A percentile compares a stretch with the other conserved stretches of the same genome.
phyloP scores from a whole-genome alignment of 2,113 vertebrate genomes.

The Charina bottae region DNA sequence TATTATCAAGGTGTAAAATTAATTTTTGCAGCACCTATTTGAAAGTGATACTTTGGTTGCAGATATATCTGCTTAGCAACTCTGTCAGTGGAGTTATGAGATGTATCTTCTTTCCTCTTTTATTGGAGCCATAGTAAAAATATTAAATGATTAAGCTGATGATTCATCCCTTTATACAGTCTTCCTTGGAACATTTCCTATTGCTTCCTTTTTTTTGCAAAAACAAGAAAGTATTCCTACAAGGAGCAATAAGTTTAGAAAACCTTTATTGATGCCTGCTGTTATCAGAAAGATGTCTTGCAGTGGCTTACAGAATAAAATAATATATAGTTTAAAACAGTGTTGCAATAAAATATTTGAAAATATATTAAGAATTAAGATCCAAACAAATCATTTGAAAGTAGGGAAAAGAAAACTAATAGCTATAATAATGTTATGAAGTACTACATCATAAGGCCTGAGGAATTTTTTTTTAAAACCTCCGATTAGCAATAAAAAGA shows the following conservation, averaged over 20 bases:
- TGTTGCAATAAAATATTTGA: not conserved
- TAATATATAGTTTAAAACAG: not conserved
- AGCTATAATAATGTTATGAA: not conserved
- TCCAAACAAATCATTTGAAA: not conserved
- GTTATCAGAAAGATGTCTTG: not conserved
- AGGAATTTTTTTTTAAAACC: not conserved
- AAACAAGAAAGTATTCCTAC: not conserved
- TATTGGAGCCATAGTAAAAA: not conserved
- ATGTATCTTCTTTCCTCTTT: not conserved
- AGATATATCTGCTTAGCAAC: not conserved
- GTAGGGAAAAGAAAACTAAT: not conserved
- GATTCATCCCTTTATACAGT: not conserved
- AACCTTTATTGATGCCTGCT: not conserved
- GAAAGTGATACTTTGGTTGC: not conserved
- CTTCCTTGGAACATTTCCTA: not conserved
- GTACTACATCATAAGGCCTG: not conserved
- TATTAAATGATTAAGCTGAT: not conserved
- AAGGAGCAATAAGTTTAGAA: conserved; percentile 6
- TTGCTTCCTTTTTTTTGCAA: not conserved
- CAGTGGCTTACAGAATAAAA: not conserved
- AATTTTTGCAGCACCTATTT: not conserved
- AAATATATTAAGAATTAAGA: not conserved
- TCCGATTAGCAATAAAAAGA: not conserved
- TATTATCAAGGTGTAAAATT: not conserved
- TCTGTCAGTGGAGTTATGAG: not conserved